Evolutionary conservation across 2,797 vertebrate genomes (phyloP).

Genomic region (Glossophaga mutica): DNA sequence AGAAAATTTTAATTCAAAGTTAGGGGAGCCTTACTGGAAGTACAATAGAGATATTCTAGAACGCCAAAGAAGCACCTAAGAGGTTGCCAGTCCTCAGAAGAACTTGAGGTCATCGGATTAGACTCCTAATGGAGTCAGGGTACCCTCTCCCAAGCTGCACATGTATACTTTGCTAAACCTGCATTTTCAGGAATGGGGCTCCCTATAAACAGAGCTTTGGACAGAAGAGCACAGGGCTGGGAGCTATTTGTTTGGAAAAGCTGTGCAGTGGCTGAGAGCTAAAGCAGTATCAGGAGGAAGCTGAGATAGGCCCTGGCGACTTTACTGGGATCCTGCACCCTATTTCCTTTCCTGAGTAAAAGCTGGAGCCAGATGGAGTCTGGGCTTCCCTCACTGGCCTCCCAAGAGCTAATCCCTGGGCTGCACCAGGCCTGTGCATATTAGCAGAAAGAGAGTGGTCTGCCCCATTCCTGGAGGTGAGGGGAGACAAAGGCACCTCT

Average conservation of each 20-base stretch:
- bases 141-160: not conserved
- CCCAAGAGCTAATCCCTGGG: not conserved
- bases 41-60: not conserved
- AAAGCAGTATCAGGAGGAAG: not conserved
- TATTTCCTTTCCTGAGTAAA: not conserved
- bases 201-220: not conserved
- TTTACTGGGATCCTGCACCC: not conserved
- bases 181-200: not conserved
- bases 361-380: not conserved
- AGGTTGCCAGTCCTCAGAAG: not conserved
- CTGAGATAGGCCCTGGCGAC: not conserved
- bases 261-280: not conserved
- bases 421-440: rapidly evolving
- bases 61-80: not conserved
- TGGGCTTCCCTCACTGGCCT: not conserved
- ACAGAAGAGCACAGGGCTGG: not conserved
- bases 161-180: rapidly evolving
- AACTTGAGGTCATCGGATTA: not conserved
- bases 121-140: not conserved
- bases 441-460: not conserved
- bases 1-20: not conserved
- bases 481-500: not conserved
- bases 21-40: not conserved
- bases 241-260: not conserved
- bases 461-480: not conserved